Percentiles rank a stretch among this genome's conserved stretches.
Conservation (phyloP, 1,140 invertebrate genomes). For the Rhizoglyphus robini region DNA sequence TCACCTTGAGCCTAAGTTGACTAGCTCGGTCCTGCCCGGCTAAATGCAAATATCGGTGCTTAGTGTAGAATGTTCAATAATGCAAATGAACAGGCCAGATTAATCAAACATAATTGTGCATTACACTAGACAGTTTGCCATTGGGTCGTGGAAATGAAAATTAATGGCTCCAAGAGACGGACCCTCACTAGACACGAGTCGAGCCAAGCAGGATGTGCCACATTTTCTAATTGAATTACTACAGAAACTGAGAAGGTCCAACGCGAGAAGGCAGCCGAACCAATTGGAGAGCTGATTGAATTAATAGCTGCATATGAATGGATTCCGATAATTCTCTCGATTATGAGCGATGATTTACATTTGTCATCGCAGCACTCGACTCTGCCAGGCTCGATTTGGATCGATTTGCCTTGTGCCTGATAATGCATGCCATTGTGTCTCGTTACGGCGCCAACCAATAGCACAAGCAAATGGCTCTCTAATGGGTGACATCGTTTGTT, state of each 20-base stretch:
- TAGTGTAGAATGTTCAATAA: neutral
- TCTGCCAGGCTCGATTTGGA: neutral
- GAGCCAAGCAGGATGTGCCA: neutral
- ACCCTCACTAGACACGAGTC: neutral
- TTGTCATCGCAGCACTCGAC: neutral
- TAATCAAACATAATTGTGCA: conserved; percentile 14
- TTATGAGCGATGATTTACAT: conserved; percentile 11
- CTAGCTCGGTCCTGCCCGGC: too few species aligned
- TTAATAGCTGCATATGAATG: conserved; percentile 8
- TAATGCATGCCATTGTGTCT: too few species aligned
- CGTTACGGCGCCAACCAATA: too few species aligned
- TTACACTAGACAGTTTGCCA: neutral
- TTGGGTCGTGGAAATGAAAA: neutral
- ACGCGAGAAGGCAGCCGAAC: too few species aligned
- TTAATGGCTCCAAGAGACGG: neutral
- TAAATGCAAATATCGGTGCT: too few species aligned
- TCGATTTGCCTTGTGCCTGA: too few species aligned
- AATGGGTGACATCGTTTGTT: too few species aligned
- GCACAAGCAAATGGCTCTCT: too few species aligned
- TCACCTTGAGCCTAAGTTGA: too few species aligned
- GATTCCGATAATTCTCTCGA: conserved; percentile 11
- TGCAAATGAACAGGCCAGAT: conserved; percentile 7
- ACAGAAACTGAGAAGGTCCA: too few species aligned
- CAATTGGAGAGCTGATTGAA: conserved; percentile 9
- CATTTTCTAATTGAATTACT: conserved; percentile 14